These are phyloP conservation scores for Phortica magna DNA, from an alignment of 2,888 invertebrate species.

Conservation along the genomic window DNA sequence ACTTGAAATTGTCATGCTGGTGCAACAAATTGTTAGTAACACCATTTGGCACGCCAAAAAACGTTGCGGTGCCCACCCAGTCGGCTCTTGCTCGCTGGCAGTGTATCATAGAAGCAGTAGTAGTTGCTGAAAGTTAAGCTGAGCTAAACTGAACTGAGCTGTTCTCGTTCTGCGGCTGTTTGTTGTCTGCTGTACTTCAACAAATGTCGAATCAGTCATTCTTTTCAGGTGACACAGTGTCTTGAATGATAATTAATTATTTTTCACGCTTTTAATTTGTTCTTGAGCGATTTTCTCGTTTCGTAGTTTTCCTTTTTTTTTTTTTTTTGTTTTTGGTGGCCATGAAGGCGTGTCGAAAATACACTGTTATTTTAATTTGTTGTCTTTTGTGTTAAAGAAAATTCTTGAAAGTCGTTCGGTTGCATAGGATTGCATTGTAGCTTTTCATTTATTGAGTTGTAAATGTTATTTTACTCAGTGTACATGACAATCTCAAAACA, in stretches of 20 bases:
- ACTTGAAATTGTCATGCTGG: conserved; percentile 30
- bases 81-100: background rate
- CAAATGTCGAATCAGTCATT: conserved; percentile 32
- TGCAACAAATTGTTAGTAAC: conserved; percentile 34
- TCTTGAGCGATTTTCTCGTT: background rate
- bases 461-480: background rate
- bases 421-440: background rate
- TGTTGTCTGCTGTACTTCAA: conserved; percentile 11
- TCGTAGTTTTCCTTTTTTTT: too few species aligned
- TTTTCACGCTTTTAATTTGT: conserved; percentile 34
- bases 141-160: background rate
- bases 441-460: background rate
- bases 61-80: conserved; percentile 24
- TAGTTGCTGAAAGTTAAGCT: background rate
- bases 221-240: conserved; percentile 23
- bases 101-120: background rate
- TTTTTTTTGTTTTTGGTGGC: background rate
- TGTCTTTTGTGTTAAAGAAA: background rate
- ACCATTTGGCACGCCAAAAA: conserved; percentile 28
- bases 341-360: conserved; percentile 11
- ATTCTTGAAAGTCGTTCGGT: background rate
- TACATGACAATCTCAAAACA: background rate
- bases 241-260: conserved; percentile 29
- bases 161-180: conserved; percentile 4
- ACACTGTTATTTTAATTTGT: background rate